Base-by-base conservation (phyloP, 2,797 vertebrate genomes). In the Sebastes oblongus region DNA sequence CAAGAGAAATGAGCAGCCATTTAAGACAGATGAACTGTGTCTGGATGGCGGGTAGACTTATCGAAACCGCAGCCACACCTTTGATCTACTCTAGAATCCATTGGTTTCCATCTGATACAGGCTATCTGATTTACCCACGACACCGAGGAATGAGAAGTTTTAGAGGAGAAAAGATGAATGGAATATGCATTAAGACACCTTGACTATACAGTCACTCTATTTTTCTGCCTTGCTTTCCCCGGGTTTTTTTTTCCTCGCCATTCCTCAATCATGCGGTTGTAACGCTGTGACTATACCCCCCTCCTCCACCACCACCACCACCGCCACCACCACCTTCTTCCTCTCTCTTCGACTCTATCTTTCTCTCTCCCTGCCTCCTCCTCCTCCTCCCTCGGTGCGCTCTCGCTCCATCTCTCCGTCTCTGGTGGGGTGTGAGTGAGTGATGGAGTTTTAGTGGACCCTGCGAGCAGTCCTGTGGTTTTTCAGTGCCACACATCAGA, bases 401-500 rank as follows among this genome's bases (percentile, higher is more conserved):
- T 82, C 86, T 73, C 70, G 22, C 88, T 82, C 74, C 77, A 42
- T 86, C 90, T 85, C 81, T 46, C 83, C 59, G 58, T 88, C 85
- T 92, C 89, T 84, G 84, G 87, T 76, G 70, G 91, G 88, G 91
- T 92, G 92, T 91, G 92, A 91, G 90, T 94, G 94, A 96, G 91
- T 94, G 95, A 96, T 96, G 93, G 93, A 88, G 93, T 94, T 94
- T 95, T 95, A 95, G 95, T 94, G 92, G 94, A 95, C 94, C 94
- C 93, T 85, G 91, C 81, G 75, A 94, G 94, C 92, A 72, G 88
- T 91, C 92, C 91, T 90, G 91, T 93, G 94, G 91, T 93, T 95
- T 94, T 94, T 88, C 86, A 89, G 91, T 86, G 91, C 90, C 89
- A 92, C 93, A 92, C 92, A 93, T 94, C 92, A 93, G 89, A 93